phyloP scores from a whole-genome alignment of 2,888 invertebrate genomes.

The Dioctria linearis region DNA sequence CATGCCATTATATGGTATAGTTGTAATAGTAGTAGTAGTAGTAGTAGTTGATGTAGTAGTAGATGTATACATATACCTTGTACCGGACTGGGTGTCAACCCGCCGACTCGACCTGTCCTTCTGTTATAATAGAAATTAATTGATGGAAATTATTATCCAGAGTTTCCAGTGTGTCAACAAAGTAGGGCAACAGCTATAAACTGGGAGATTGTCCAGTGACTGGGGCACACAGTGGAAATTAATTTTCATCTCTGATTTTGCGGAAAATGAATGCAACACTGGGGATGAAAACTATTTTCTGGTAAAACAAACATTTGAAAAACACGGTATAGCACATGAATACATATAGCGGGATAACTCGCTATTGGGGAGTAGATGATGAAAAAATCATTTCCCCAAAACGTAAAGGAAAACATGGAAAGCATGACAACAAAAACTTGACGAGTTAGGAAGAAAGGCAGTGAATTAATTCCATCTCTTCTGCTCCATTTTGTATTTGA shows the following conservation, averaged over 20 bases:
- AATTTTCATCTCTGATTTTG: slow-evolving; percentile 43
- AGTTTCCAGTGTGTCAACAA: slow-evolving; percentile 34
- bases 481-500: slow-evolving; percentile 32
- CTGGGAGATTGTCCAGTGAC: slow-evolving; percentile 20
- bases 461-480: slow-evolving; percentile 32
- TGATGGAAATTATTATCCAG: slow-evolving; percentile 44
- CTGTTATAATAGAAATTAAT: slow-evolving; percentile 46
- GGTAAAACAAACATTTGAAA: slow-evolving; percentile 17
- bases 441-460: background rate
- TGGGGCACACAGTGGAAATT: slow-evolving; percentile 29
- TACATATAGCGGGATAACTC: background rate
- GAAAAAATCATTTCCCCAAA: slow-evolving; percentile 15
- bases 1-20: background rate
- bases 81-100: background rate
- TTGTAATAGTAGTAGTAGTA: too few relatives aligned
- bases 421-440: slow-evolving; percentile 33
- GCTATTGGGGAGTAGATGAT: background rate
- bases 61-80: background rate
- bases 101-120: background rate
- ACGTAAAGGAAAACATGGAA: slow-evolving; percentile 13
- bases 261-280: slow-evolving; percentile 44
- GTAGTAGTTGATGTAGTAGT: too few relatives aligned
- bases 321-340: too few relatives aligned
- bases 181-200: slow-evolving; percentile 26
- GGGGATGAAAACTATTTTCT: background rate